Conservation (phyloP, 30 jellyfish, hydroid and myxozoan genomes). For the Sanderia malayensis region DNA sequence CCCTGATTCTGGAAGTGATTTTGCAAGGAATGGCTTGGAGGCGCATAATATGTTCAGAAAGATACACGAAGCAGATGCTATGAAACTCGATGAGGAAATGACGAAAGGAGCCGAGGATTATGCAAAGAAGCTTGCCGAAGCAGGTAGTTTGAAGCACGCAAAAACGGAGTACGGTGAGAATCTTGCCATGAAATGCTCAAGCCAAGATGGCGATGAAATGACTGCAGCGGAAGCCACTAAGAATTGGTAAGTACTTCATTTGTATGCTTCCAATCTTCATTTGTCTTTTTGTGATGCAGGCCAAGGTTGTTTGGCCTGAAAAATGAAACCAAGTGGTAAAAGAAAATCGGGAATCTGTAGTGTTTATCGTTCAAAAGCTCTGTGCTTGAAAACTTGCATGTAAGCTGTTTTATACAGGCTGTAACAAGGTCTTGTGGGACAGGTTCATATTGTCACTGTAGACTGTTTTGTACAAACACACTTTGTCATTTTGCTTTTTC, state of each 20-base stretch:
- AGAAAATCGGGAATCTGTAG: too few relatives aligned
- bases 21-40: constrained; percentile 56
- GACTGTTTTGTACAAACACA: too few relatives aligned
- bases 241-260: constrained; percentile 48
- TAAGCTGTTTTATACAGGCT: too few relatives aligned
- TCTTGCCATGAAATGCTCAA: constrained; percentile 73
- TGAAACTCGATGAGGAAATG: constrained; percentile 70
- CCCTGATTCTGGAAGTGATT: constrained; percentile 7
- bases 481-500: too few relatives aligned
- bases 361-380: too few relatives aligned
- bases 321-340: too few relatives aligned
- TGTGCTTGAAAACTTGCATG: too few relatives aligned
- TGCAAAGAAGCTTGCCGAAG: constrained; percentile 72
- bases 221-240: constrained; percentile 84
- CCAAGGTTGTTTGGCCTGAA: too few relatives aligned
- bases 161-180: constrained; percentile 79
- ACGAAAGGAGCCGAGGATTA: constrained; percentile 76
- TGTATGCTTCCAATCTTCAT: neutral
- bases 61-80: constrained; percentile 71
- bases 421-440: too few relatives aligned
- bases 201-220: constrained; percentile 52
- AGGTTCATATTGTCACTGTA: too few relatives aligned
- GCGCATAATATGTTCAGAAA: constrained; percentile 88
- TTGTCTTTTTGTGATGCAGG: neutral
- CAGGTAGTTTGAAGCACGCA: constrained; percentile 51